Base-by-base conservation (phyloP, 1,140 invertebrate genomes). In the Philotrypesis tridentata region DNA sequence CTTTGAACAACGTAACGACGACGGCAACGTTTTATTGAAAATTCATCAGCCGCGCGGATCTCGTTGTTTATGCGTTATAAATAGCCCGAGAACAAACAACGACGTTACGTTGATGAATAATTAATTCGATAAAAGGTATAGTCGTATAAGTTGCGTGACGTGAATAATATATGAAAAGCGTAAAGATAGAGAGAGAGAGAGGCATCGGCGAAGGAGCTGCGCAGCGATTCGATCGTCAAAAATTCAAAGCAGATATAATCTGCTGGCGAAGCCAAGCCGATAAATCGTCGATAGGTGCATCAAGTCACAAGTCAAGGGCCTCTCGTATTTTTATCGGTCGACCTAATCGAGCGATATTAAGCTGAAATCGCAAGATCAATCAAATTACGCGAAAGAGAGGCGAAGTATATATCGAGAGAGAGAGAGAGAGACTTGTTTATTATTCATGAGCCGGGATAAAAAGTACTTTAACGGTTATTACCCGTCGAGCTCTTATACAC, bases 401-500 rank as follows among this genome's bases (percentile, higher is more conserved):
- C 68, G 21, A 43, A n/a, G 33, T 4, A 72, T 6, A n/a, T n/a
- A n/a, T n/a, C n/a, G n/a, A 4, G 70, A n/a, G 70, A 37, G 33
- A 37, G 40, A 73, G 25, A n/a, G 1, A 21, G 29, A 75, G 29
- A 25, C 55, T 77, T 71, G 71, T 76, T 82, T 77, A 77, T 76
- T 77, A 82, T 77, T 82, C 80, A 72, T 71, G 80, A 82, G 73
- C 25, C 2, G 14, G 17, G 33, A 11, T 37, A 40, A 63, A 79
- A 72, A 72, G n/a, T 71, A 31, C 60, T 73, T 73, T 65, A 73
- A 80, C 70, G 79, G 55, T 80, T 80, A 73, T 73, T 72, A 31
- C 63, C 25, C 11, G 48, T 43, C 29, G 70, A 27, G 23, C 48
- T 31, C 48, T 60, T 67, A 9, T 37, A 37, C 33, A 37, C 33